A percentile compares a stretch with the other conserved stretches of the same genome.
phyloP scores from a whole-genome alignment of 2,888 invertebrate species.

The Peribatodes rhomboidaria region DNA sequence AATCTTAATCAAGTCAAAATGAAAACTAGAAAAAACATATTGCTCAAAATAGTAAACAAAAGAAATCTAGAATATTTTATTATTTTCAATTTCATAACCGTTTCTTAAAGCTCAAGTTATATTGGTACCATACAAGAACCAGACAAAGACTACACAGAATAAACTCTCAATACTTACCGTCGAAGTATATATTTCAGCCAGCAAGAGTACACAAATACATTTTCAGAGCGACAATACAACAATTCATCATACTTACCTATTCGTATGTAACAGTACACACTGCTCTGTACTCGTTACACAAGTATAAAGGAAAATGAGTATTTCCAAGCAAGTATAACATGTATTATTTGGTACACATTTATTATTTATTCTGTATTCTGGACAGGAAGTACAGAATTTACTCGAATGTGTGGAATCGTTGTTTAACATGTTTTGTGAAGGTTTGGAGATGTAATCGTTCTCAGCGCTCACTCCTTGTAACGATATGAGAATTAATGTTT shows the following conservation, averaged over 20 bases:
- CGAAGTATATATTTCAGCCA: constrained; percentile 2
- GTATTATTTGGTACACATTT: constrained; percentile 8
- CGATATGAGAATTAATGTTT: neutral
- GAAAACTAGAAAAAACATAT: too few species aligned
- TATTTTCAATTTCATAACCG: too few species aligned
- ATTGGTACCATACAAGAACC: neutral
- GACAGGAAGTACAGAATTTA: constrained; percentile 45
- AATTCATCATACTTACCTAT: too few species aligned
- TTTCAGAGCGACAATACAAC: constrained; percentile 11
- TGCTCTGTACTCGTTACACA: constrained; percentile 4
- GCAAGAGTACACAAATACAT: constrained; percentile 10
- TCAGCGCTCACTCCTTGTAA: neutral
- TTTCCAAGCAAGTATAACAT: neutral
- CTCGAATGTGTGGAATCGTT: constrained; percentile 13
- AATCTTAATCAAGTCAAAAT: too few species aligned
- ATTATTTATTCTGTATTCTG: constrained; percentile 42
- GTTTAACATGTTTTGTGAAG: constrained; percentile 33
- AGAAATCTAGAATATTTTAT: too few species aligned
- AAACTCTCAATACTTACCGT: neutral
- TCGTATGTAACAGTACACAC: neutral
- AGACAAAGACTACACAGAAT: neutral
- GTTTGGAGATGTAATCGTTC: neutral
- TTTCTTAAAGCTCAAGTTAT: too few species aligned
- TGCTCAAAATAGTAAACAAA: too few species aligned
- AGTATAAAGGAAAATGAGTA: constrained; percentile 10